These are phyloP conservation scores for Halichondria panicea DNA, from an alignment of 37 sponge, comb jelly and placozoan species.

Conservation along the genomic window DNA sequence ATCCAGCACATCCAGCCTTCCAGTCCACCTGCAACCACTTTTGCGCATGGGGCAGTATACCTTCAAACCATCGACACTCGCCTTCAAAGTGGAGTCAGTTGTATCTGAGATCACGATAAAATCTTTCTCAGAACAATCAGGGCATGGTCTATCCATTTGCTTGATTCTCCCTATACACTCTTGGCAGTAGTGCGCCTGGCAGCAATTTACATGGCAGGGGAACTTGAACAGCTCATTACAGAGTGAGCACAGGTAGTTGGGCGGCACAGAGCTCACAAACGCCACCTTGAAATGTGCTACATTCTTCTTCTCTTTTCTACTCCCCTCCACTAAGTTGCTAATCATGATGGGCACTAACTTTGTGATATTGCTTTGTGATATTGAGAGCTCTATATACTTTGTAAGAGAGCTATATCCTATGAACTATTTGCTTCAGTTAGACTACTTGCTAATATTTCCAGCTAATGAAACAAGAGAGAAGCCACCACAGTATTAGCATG, in stretches of 20 bases:
- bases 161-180: constrained; percentile 17
- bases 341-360: too few relatives aligned
- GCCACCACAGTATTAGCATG: too few relatives aligned
- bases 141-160: not conserved
- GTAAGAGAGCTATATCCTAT: too few relatives aligned
- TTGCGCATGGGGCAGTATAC: constrained; percentile 31
- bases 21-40: constrained; percentile 14
- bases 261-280: not conserved
- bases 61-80: not conserved
- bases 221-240: constrained; percentile 6
- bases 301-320: too few relatives aligned
- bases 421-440: too few relatives aligned
- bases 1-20: not conserved
- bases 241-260: constrained; percentile 1
- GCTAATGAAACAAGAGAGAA: too few relatives aligned
- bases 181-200: constrained; percentile 10
- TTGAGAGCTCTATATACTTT: too few relatives aligned
- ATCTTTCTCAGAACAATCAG: not conserved
- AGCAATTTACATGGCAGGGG: constrained; percentile 5
- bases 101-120: not conserved
- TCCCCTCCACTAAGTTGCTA: too few relatives aligned
- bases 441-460: too few relatives aligned
- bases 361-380: too few relatives aligned
- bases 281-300: not conserved
- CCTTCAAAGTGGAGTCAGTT: not conserved